These are phyloP conservation scores for Willisornis vidua DNA, from an alignment of 2,113 vertebrate genomes.

Conservation along the genomic window DNA sequence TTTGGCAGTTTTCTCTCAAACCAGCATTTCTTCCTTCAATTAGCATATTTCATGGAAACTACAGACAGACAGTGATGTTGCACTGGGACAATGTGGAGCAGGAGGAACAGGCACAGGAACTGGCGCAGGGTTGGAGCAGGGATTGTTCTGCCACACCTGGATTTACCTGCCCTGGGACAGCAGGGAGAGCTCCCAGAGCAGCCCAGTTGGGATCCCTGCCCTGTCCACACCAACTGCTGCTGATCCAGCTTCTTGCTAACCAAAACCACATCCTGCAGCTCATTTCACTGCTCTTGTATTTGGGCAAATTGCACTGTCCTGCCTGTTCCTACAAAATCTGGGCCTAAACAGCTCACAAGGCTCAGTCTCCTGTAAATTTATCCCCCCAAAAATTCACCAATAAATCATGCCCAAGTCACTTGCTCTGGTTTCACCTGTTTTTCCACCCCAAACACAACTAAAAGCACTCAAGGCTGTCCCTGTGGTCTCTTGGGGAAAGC, in stretches of 20 bases:
- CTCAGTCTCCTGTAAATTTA: not conserved
- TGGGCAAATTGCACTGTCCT: not conserved
- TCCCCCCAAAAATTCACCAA: not conserved
- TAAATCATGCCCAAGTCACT: not conserved
- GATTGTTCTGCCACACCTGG: not conserved
- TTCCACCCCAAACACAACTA: not conserved
- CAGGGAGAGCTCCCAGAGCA: not conserved
- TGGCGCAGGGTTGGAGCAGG: not conserved
- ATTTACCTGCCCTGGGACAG: not conserved
- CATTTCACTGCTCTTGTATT: fast-evolving
- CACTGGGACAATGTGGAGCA: not conserved
- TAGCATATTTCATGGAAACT: not conserved
- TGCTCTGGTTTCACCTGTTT: not conserved
- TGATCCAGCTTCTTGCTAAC: not conserved
- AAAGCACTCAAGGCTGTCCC: not conserved
- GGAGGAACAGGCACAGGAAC: fast-evolving
- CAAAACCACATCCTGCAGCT: not conserved
- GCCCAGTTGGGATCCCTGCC: not conserved
- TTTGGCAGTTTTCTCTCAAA: slow-evolving; percentile 4
- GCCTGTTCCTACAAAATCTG: not conserved
- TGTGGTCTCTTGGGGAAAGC: not conserved
- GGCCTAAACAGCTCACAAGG: not conserved
- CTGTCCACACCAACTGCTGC: not conserved
- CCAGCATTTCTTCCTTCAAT: slow-evolving; percentile 28
- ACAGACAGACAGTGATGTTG: not conserved